A percentile compares a stretch with the other conserved stretches of the same genome.
Conservation (phyloP, 1,140 invertebrate species). For the Oreohelix idahoensis region DNA sequence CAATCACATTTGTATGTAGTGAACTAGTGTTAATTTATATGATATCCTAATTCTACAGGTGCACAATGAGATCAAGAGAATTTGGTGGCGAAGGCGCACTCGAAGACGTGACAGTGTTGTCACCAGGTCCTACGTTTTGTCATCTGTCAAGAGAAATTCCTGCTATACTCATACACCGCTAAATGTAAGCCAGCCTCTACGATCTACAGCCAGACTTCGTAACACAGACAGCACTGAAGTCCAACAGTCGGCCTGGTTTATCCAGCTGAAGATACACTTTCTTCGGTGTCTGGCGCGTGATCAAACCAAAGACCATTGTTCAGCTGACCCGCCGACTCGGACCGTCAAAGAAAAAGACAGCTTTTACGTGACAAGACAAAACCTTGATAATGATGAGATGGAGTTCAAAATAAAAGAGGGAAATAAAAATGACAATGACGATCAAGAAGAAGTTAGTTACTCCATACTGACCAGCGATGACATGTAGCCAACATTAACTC, state of each 20-base stretch:
- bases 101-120: slow-evolving; percentile 40
- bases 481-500: too few relatives aligned
- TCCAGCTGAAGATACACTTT: neutral
- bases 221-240: slow-evolving; percentile 10
- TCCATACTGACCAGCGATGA: too few relatives aligned
- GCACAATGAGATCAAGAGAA: slow-evolving; percentile 43
- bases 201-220: neutral
- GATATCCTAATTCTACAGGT: too few relatives aligned
- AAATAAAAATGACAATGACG: neutral
- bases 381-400: neutral
- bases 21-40: too few relatives aligned
- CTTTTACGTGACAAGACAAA: neutral
- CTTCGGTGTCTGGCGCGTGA: neutral
- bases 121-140: slow-evolving; percentile 46
- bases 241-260: slow-evolving; percentile 8
- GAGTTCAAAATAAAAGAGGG: neutral
- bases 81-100: slow-evolving; percentile 44
- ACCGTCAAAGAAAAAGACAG: neutral
- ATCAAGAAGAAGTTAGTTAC: neutral
- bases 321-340: neutral
- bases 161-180: neutral
- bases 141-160: slow-evolving; percentile 40
- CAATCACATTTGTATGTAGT: too few relatives aligned
- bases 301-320: neutral
- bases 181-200: neutral